These are phyloP conservation scores for Diglossa cyanea DNA, from an alignment of 2,797 vertebrate species.

Conservation along the genomic window DNA sequence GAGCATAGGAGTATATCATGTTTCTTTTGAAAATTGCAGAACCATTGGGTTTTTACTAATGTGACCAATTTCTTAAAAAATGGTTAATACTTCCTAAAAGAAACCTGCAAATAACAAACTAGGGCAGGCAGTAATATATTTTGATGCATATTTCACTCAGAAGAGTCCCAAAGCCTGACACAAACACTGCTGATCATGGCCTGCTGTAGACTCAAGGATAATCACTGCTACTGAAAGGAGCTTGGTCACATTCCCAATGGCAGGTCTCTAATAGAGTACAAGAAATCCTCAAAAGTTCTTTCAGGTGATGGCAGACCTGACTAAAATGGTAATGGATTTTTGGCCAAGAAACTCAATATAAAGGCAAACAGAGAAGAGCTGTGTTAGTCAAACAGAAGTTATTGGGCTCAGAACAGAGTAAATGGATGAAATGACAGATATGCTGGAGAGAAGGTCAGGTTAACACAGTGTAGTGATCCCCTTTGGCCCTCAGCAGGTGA, in stretches of 20 bases:
- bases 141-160: background rate
- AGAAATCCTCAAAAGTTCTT: background rate
- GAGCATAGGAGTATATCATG: background rate
- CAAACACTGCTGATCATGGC: background rate
- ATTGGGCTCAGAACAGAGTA: conserved; percentile 29
- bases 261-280: background rate
- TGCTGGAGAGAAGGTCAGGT: conserved; percentile 29
- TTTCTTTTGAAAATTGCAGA: background rate
- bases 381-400: conserved; percentile 54
- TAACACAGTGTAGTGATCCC: background rate
- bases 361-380: conserved; percentile 52
- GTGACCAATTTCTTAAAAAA: background rate
- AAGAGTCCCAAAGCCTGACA: background rate
- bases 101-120: background rate
- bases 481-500: background rate
- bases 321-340: conserved; percentile 52
- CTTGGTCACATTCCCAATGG: fast-evolving
- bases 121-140: background rate
- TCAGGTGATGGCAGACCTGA: background rate
- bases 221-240: background rate
- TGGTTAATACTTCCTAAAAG: background rate
- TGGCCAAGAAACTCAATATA: conserved; percentile 56
- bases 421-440: conserved; percentile 18
- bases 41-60: fast-evolving
- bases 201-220: background rate